phyloP scores from a whole-genome alignment of 2,113 vertebrate species.

The Catharus minimus region DNA sequence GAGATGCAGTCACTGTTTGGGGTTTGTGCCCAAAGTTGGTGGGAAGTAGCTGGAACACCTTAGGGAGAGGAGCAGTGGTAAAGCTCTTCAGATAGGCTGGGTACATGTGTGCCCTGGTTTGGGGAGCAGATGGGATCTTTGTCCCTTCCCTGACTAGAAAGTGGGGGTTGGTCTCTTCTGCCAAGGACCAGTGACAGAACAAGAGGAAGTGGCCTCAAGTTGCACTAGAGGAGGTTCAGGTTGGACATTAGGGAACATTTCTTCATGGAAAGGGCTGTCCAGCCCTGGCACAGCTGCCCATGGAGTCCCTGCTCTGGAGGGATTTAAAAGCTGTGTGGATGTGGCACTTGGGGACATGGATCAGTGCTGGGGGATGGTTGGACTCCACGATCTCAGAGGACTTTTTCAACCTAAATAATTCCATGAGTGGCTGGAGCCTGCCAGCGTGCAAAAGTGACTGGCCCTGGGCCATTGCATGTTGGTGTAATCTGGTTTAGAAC shows the following conservation, averaged over 20 bases:
- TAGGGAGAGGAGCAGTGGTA: background rate
- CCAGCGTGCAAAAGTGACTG: no score
- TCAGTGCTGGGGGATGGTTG: rapidly evolving
- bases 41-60: background rate
- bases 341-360: background rate
- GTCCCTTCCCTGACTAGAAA: background rate
- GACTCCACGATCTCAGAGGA: background rate
- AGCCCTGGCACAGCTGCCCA: background rate
- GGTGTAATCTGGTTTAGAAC: background rate
- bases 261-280: background rate
- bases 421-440: background rate
- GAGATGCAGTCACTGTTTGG: background rate
- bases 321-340: background rate
- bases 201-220: background rate
- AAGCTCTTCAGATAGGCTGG: background rate
- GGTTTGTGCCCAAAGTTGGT: background rate
- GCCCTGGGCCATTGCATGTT: background rate
- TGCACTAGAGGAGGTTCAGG: background rate
- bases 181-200: no score
- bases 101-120: no score
- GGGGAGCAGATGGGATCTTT: no score
- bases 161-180: background rate
- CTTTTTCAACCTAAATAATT: background rate
- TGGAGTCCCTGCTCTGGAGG: background rate
- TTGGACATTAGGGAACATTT: background rate